Conservation (phyloP, 1,140 invertebrate species). For the Manduca sexta region DNA sequence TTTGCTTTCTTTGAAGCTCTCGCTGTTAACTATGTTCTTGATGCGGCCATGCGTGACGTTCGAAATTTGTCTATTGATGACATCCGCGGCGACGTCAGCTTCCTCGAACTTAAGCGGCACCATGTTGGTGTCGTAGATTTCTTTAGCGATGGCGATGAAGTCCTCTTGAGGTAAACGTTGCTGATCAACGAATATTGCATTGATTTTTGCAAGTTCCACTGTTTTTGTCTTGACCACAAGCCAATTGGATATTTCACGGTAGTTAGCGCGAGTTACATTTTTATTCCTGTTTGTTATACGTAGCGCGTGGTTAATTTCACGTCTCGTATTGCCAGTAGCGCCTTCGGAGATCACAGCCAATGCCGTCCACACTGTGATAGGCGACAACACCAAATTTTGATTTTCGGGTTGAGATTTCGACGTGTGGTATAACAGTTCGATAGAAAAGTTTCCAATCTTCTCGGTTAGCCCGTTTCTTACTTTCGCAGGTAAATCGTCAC, state of each 20-base stretch:
- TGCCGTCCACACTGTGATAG: constrained; percentile 70
- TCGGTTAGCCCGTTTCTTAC: constrained; percentile 35
- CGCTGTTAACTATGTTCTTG: constrained; percentile 73
- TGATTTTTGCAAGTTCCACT: constrained; percentile 47
- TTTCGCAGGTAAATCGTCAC: not conserved
- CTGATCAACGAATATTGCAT: constrained; percentile 47
- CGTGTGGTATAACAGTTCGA: constrained; percentile 51
- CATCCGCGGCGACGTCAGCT: constrained; percentile 40
- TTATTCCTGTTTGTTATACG: constrained; percentile 34
- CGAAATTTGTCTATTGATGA: constrained; percentile 81
- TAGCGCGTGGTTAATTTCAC: constrained; percentile 50
- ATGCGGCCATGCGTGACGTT: constrained; percentile 80
- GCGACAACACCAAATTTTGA: constrained; percentile 60
- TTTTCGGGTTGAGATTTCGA: constrained; percentile 22
- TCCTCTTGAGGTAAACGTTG: constrained; percentile 28
- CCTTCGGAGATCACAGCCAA: constrained; percentile 70
- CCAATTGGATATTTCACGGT: constrained; percentile 41
- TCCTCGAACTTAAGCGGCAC: constrained; percentile 76
- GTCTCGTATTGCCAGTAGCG: constrained; percentile 47
- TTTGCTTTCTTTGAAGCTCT: constrained; percentile 70
- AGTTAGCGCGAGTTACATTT: constrained; percentile 40
- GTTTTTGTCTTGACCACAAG: constrained; percentile 55
- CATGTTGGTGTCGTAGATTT: constrained; percentile 74
- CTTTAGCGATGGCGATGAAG: constrained; percentile 42
- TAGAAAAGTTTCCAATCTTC: constrained; percentile 60